Evolutionary conservation across 2,113 vertebrate species (phyloP).

Genomic region (Mus spicilegus): DNA sequence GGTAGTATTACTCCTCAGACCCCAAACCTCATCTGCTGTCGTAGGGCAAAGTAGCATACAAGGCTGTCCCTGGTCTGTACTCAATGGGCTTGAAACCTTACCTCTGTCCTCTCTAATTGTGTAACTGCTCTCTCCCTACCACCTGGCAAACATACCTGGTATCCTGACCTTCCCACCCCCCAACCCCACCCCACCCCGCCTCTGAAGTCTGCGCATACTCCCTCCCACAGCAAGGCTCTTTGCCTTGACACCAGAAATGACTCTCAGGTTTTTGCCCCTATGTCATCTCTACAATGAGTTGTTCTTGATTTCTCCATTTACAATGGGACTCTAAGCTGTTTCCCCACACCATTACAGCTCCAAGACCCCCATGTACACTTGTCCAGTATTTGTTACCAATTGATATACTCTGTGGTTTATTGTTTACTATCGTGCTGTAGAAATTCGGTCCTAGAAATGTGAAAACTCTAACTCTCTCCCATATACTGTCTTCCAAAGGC

Average conservation of each 20-base stretch:
- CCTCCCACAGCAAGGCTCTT: not conserved
- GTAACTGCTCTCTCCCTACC: not conserved
- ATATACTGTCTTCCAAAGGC: not conserved
- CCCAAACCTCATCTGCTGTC: not conserved
- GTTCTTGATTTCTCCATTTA: not conserved
- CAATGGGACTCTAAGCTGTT: not conserved
- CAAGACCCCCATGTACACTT: not conserved
- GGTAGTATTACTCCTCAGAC: not conserved
- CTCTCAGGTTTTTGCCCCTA: not conserved
- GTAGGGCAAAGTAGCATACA: not conserved
- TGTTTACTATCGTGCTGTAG: not conserved
- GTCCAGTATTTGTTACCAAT: not conserved
- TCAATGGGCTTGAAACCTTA: not conserved
- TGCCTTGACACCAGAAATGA: not conserved
- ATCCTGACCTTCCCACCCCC: too few species aligned
- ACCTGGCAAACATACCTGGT: not conserved
- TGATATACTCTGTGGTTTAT: not conserved
- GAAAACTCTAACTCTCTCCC: not conserved
- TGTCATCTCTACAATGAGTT: not conserved
- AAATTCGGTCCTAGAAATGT: not conserved
- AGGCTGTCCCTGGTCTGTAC: accelerated
- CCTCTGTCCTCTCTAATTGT: not conserved
- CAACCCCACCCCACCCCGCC: not conserved
- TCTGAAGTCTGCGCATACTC: not conserved
- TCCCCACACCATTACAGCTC: not conserved